Conservation (phyloP, 2,113 vertebrate genomes). For the Spermophilus dauricus region DNA sequence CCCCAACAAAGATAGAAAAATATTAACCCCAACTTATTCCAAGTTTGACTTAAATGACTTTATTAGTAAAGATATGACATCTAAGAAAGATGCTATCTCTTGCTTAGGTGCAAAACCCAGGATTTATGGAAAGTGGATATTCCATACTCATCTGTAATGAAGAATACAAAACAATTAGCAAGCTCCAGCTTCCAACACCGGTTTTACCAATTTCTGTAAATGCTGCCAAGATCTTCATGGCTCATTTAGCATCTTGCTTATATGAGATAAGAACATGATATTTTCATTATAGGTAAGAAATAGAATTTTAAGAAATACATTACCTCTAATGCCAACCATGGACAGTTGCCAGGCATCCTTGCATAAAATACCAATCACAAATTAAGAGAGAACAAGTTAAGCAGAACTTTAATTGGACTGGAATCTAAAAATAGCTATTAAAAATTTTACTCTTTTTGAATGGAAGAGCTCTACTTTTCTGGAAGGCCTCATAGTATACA, state of each 20-base stretch:
- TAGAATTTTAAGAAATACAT: conserved; percentile 72
- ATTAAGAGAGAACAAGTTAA: conserved; percentile 46
- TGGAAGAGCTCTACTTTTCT: not conserved
- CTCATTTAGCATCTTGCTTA: conserved; percentile 78
- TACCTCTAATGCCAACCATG: conserved; percentile 33
- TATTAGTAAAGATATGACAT: conserved; percentile 60
- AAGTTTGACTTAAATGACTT: conserved; percentile 51
- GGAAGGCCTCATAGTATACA: not conserved
- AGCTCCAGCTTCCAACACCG: conserved; percentile 39
- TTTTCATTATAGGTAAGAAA: conserved; percentile 73
- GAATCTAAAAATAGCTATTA: conserved; percentile 48
- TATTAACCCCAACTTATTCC: conserved; percentile 58
- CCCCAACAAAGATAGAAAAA: conserved; percentile 58
- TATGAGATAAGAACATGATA: conserved; percentile 53
- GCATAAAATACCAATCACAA: conserved; percentile 32
- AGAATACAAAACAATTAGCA: conserved; percentile 71
- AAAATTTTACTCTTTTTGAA: not conserved
- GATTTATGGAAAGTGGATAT: conserved; percentile 58
- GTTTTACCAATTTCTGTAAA: conserved; percentile 60
- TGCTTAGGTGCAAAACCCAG: conserved; percentile 16
- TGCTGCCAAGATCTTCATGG: conserved; percentile 64
- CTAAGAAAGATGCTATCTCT: conserved; percentile 1
- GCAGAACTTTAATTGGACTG: conserved; percentile 36
- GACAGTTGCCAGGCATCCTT: conserved; percentile 67
- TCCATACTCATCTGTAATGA: conserved; percentile 38